Conservation (phyloP, 2,113 vertebrate genomes). For the Drymodes brunneopygia region DNA sequence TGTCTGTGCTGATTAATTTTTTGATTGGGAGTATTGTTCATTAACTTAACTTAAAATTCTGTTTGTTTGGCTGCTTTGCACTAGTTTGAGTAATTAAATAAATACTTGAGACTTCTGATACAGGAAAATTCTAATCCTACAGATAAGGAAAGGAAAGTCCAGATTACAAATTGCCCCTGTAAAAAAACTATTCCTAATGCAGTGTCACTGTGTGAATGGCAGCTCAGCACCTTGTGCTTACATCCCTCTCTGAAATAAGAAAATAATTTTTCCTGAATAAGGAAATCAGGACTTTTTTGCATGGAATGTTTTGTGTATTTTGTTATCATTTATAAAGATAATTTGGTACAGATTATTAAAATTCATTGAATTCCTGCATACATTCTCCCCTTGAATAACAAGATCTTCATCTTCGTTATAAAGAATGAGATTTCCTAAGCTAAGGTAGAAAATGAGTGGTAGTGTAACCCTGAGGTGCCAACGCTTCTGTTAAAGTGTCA, state of each 20-base stretch:
- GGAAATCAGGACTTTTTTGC: neutral
- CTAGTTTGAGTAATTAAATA: neutral
- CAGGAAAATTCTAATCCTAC: neutral
- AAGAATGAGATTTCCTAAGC: neutral
- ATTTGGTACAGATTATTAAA: neutral
- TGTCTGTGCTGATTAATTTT: neutral
- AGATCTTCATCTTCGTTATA: neutral
- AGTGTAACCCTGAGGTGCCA: neutral
- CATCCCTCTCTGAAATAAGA: neutral
- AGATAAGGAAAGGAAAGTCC: neutral
- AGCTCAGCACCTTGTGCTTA: neutral
- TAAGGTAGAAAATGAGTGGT: neutral
- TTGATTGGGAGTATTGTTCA: neutral
- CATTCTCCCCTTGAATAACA: neutral
- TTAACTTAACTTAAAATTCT: neutral
- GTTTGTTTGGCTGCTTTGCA: neutral
- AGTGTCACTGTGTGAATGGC: neutral
- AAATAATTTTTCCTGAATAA: neutral
- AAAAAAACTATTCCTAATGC: neutral
- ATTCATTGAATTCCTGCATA: neutral
- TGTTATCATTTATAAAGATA: neutral
- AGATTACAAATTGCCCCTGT: neutral
- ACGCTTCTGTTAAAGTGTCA: neutral
- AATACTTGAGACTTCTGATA: neutral
- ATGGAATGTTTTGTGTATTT: neutral